Base-by-base conservation (phyloP, 53 echinoderm and acorn worm species). In the Holothuria scabra region DNA sequence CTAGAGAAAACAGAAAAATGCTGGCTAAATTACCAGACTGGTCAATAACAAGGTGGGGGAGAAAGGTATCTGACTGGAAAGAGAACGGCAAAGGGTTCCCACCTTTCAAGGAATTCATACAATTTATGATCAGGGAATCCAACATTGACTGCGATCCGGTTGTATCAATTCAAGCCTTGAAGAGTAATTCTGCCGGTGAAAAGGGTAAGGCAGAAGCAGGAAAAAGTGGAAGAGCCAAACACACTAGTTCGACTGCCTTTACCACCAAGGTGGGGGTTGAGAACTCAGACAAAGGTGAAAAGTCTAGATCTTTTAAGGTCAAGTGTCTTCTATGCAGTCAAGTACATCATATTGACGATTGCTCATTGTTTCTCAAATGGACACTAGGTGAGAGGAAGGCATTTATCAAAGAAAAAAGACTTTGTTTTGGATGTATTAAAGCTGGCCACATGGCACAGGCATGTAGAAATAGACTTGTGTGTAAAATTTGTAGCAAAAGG, bases 401-500 rank as follows among this genome's bases (percentile, higher is more conserved):
- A 7, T 74, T 74, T 35, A 44, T 74, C 44, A 21, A 62, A 21
- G 62, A 62, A 62, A 62, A 21, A 28, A 14, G 28, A 9, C 12
- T 9, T 62, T 62, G 12, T 28, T 14, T 62, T 24, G 20, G 20
- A 62, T 9, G 8, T 9, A 62, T 18, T 0, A 21, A 21, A 0
- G 16, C 20, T 28, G 16, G 12, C 10, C 8, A 16, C 8, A 62
- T 62, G 12, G 9, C 8, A 21, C 20, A 9, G 62, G 52, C 84
- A 28, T 91, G 84, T 55, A 32, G 64, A 16, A 58, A 61, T 28
- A 79, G 72, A 35, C 30, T 55, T 28, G 78, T 63, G 9, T 91
- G 91, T 31, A 60, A 78, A 61, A 80, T 32, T 4, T 91, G 91
- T 59, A 78, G 85, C 12, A 68, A 69, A 66, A 35, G 68, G 22